Percentiles rank a stretch among this genome's conserved stretches.
Conservation (phyloP, 2,888 invertebrate species). For the Isoperla grammatica region DNA sequence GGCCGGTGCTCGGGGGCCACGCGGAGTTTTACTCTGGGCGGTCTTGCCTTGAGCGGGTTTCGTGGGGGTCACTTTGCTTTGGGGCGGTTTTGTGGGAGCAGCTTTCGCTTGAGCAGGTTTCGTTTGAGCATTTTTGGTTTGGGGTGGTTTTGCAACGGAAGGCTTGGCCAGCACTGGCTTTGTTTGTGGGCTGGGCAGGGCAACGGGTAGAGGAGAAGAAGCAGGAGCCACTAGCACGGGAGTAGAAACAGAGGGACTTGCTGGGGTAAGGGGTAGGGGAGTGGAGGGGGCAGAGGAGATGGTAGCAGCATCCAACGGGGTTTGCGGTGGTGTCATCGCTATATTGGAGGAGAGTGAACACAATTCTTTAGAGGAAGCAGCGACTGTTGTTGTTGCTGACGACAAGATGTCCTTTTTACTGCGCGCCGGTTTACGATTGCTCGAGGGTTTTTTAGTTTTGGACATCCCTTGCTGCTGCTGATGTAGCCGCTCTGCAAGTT, state of each 20-base stretch:
- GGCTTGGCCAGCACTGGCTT: no score
- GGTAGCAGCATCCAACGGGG: conserved; percentile 9
- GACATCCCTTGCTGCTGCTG: conserved; percentile 59
- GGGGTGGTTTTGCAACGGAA: no score
- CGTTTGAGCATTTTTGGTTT: no score
- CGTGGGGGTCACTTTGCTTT: no score
- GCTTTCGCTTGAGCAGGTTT: no score
- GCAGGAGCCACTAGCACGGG: no score
- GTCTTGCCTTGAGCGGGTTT: no score
- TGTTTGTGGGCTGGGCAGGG: no score
- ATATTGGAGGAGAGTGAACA: not conserved
- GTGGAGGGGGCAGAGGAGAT: conserved; percentile 1
- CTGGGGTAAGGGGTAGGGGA: not conserved
- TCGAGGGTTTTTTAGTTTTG: conserved; percentile 43
- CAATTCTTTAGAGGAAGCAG: not conserved
- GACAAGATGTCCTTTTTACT: conserved; percentile 15
- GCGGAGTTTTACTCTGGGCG: no score
- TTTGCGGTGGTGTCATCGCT: conserved; percentile 10
- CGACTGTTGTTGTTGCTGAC: conserved; percentile 5
- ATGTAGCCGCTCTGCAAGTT: conserved; percentile 54
- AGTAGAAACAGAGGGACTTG: not conserved
- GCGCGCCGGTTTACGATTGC: conserved; percentile 41
- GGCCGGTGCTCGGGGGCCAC: no score
- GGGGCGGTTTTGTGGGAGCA: no score
- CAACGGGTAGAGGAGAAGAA: no score